Evolutionary conservation across 2,797 vertebrate species (phyloP), one percentile per base, ranked within the genome.

Genomic region (Clamator glandarius): DNA sequence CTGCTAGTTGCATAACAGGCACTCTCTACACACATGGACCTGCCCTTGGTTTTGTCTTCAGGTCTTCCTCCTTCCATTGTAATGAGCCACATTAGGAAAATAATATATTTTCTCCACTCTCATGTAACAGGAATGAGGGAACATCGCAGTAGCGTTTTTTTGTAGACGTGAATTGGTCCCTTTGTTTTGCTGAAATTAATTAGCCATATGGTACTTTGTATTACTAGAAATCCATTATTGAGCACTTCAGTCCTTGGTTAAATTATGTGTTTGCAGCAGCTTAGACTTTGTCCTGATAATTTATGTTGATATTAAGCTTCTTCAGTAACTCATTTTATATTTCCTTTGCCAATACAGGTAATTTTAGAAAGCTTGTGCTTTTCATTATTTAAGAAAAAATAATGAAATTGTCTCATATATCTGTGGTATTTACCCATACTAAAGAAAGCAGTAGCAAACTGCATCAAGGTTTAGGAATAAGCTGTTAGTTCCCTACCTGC

Each of bases 81-180:
- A 46, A 25, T 7, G 25, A 90, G 62, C 44, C 20, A 5, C 0
- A 0, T 24, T 39, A 72, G 54, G 39, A 51, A 55, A 68, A 42
- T 15, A 7, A 7, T 5, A 11, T 25, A n/a, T 73, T 80, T 68
- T 57, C 36, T 90, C 41, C 5, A 11, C n/a, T 84, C 5, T 39
- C 4, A 5, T 29, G 16, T 31, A 31, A 44, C 24, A 79, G 48
- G 44, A 86, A 26, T 15, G 14, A 92, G 15, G 2, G 1, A 72
- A 25, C 1, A 4, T 23, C 2, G 7, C 6, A 5, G 8, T 33
- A 26, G 24, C 3, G 0, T 8, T 57, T 25, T 62, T 31, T 55
- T 42, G 21, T 41, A 66, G 54, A 16, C 9, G 3, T 55, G 33
- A 81, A 9, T 29, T 55, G 25, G 4, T 8, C 6, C 15, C 39